A percentile compares a stretch with the other conserved stretches of the same genome.
Conservation (phyloP, 2,888 invertebrate species). For the Sphaerophoria rueppellii region DNA sequence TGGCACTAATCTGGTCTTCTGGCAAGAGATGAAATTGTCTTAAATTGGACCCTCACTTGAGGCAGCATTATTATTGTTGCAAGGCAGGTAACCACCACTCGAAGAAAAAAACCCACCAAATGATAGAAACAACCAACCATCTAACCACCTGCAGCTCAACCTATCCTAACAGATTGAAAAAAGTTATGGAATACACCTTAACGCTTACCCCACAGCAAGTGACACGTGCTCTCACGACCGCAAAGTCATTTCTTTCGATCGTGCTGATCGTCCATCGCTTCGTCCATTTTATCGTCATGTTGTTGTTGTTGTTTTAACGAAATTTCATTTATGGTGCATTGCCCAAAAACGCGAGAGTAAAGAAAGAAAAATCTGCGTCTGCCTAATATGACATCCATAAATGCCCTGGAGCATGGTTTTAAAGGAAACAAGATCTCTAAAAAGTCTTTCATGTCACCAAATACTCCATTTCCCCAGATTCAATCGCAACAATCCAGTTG, state of each 20-base stretch:
- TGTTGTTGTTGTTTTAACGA: background rate
- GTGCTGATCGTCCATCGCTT: slow-evolving; percentile 1
- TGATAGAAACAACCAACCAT: slow-evolving; percentile 25
- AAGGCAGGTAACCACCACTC: slow-evolving; percentile 44
- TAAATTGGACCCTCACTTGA: slow-evolving; percentile 57
- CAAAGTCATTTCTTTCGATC: slow-evolving; percentile 37
- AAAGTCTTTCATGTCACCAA: slow-evolving; percentile 35
- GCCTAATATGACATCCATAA: slow-evolving; percentile 19
- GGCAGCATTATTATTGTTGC: slow-evolving; percentile 52
- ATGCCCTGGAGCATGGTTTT: slow-evolving; percentile 35
- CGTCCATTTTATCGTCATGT: background rate
- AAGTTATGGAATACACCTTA: background rate
- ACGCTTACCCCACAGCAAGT: background rate
- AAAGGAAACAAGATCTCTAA: slow-evolving; percentile 9
- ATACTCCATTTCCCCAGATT: slow-evolving; percentile 49
- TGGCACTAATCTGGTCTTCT: background rate
- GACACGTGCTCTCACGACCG: slow-evolving; percentile 45
- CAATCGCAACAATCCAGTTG: slow-evolving; percentile 30
- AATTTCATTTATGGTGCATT: slow-evolving; percentile 19
- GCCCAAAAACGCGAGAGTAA: background rate
- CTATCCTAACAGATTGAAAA: background rate
- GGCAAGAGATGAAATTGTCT: slow-evolving; percentile 42
- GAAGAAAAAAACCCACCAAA: slow-evolving; percentile 3
- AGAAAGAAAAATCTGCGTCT: slow-evolving; percentile 19
- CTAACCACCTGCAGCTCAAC: slow-evolving; percentile 54